Percentiles rank a stretch among this genome's conserved stretches.
Conservation (phyloP, 2,113 vertebrate genomes). For the Charina bottae region DNA sequence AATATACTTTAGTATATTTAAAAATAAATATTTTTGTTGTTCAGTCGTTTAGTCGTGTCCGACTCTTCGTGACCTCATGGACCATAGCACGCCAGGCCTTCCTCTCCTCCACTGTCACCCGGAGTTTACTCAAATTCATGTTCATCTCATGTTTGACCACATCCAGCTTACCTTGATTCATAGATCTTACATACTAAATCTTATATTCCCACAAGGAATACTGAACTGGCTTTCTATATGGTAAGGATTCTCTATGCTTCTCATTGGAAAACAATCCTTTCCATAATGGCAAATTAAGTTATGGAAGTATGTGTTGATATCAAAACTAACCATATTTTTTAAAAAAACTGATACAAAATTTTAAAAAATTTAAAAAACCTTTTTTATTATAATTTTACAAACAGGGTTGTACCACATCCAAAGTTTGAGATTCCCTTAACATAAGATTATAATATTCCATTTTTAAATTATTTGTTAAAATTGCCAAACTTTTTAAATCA, state of each 20-base stretch:
- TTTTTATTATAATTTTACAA: neutral
- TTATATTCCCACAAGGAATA: neutral
- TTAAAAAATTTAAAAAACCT: neutral
- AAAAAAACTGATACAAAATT: neutral
- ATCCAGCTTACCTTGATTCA: too few relatives aligned
- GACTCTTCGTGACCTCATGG: too few relatives aligned
- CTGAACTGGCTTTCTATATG: neutral
- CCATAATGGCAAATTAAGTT: neutral
- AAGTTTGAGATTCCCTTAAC: neutral
- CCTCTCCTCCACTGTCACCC: too few relatives aligned
- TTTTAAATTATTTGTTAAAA: neutral
- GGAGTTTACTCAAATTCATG: too few relatives aligned
- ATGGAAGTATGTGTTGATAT: neutral
- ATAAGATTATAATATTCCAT: neutral
- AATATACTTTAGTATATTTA: too few relatives aligned
- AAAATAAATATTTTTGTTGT: too few relatives aligned
- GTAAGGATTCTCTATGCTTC: neutral
- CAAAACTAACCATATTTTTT: neutral
- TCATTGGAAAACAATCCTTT: neutral
- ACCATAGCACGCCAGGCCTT: too few relatives aligned
- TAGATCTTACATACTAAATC: too few relatives aligned
- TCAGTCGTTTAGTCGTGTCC: too few relatives aligned
- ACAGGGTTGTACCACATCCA: neutral
- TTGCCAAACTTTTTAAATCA: neutral
- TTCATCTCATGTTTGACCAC: too few relatives aligned